A percentile compares a stretch with the other conserved stretches of the same genome.
Conservation (phyloP, 2,113 vertebrate genomes). For the Tragelaphus buxtoni region DNA sequence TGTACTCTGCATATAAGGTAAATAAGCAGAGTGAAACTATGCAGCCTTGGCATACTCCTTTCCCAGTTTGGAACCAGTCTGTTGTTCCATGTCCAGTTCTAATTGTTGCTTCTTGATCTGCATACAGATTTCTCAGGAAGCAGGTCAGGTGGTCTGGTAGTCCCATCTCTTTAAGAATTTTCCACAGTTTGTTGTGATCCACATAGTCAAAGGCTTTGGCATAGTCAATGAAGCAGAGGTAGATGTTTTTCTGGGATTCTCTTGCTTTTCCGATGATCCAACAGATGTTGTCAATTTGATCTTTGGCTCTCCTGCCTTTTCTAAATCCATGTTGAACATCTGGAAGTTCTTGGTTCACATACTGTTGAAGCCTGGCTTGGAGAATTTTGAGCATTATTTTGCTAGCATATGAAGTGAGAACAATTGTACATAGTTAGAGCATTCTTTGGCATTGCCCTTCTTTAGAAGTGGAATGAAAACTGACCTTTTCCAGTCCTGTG, state of each 20-base stretch:
- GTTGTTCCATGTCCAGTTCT: neutral
- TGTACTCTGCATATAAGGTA: neutral
- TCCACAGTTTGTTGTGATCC: neutral
- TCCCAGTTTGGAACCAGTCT: neutral
- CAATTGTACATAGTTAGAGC: neutral
- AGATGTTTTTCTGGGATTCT: neutral
- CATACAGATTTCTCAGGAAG: neutral
- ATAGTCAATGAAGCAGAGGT: neutral
- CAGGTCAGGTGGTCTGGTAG: neutral
- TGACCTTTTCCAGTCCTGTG: neutral
- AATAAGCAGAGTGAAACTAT: neutral
- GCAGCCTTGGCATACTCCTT: neutral
- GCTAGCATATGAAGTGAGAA: neutral
- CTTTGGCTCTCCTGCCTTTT: neutral
- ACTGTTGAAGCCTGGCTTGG: neutral
- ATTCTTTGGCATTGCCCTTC: neutral
- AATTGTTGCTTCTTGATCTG: neutral
- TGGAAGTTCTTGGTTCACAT: neutral
- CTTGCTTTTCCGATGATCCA: neutral
- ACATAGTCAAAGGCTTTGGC: neutral
- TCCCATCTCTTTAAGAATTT: neutral
- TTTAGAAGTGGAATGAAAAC: neutral
- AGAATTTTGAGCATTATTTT: neutral
- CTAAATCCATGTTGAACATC: neutral
- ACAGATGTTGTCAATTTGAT: neutral